phyloP scores from a whole-genome alignment of 2,113 vertebrate species.

The Bufo bufo region DNA sequence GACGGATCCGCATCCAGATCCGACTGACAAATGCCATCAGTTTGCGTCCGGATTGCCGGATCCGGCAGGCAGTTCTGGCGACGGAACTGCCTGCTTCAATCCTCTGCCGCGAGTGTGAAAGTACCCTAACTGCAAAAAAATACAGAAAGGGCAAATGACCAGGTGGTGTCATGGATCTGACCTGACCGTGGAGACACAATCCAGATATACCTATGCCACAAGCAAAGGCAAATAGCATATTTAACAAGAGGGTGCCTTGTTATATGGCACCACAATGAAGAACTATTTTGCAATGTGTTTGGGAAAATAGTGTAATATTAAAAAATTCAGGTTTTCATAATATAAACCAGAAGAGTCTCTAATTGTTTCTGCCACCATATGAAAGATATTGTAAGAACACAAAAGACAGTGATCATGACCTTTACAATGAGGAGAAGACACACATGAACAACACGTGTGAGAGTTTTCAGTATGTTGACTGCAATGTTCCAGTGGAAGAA shows the following conservation, averaged over 20 bases:
- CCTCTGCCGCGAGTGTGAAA: no score
- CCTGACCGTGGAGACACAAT: background rate
- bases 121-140: conserved; percentile 11
- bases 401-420: background rate
- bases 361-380: conserved; percentile 1
- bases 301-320: background rate
- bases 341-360: conserved; percentile 5
- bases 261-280: background rate
- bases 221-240: background rate
- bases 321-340: background rate
- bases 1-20: no score
- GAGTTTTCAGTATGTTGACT: background rate
- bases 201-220: conserved; percentile 9
- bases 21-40: no score
- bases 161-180: background rate
- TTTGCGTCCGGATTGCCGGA: no score
- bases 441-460: conserved; percentile 1
- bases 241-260: background rate
- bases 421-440: background rate
- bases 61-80: no score
- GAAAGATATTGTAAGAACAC: conserved; percentile 1
- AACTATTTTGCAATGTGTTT: background rate
- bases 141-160: conserved; percentile 18
- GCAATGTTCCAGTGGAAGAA: background rate
- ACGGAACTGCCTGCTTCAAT: no score